These are phyloP conservation scores for Spondyliosoma cantharus DNA, from an alignment of 2,797 vertebrate genomes.

Conservation along the genomic window DNA sequence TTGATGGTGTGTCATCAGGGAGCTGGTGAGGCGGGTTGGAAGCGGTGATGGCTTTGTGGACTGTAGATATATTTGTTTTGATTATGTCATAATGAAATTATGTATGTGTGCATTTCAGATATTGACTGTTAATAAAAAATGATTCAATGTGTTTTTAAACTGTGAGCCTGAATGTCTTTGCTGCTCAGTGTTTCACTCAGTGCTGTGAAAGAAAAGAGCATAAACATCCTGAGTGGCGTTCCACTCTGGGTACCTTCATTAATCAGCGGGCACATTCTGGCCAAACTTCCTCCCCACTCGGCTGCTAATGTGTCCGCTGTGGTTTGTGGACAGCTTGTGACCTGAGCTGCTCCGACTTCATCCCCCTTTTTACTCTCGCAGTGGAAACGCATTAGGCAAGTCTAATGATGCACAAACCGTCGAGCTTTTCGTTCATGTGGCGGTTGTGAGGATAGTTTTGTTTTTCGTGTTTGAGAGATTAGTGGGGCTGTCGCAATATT, in stretches of 20 bases:
- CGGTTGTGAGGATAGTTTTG: neutral
- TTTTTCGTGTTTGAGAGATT: neutral
- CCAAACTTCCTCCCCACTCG: constrained; percentile 8
- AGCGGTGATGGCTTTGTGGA: neutral
- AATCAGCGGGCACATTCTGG: neutral
- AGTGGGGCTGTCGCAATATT: no score
- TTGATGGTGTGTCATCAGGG: constrained; percentile 10
- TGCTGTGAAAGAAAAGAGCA: neutral
- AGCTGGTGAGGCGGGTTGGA: neutral
- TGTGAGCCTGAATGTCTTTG: neutral
- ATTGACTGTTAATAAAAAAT: constrained; percentile 75
- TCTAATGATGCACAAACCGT: neutral
- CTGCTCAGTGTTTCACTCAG: neutral
- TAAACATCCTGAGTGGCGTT: constrained; percentile 6
- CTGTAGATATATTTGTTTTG: constrained; percentile 59
- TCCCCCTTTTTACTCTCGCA: neutral
- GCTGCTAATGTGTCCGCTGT: constrained; percentile 25
- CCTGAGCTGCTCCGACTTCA: neutral
- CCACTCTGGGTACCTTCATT: neutral
- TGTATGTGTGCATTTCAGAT: constrained; percentile 33
- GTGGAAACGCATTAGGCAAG: neutral
- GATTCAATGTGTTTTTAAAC: constrained; percentile 35
- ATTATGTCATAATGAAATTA: neutral
- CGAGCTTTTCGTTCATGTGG: neutral
- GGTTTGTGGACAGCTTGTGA: neutral